Evolutionary conservation across 2,113 vertebrate species (phyloP).

Genomic region (Eretmochelys imbricata): DNA sequence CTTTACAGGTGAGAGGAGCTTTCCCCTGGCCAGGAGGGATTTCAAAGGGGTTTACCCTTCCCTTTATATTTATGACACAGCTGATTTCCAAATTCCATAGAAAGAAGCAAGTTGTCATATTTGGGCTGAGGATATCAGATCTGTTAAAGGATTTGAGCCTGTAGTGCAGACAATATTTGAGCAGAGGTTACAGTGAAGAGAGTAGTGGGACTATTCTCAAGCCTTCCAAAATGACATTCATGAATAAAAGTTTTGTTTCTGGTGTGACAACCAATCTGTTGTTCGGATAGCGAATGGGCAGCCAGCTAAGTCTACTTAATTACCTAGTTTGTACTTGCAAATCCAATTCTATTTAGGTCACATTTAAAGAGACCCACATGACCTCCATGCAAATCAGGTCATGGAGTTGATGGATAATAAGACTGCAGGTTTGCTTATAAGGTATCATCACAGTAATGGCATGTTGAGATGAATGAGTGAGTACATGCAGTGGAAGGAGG

Average conservation of each 20-base stretch:
- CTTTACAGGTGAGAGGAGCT: too few species aligned
- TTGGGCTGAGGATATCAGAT: background rate
- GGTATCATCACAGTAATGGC: background rate
- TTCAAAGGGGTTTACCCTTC: too few species aligned
- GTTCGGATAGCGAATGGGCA: background rate
- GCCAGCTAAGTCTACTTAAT: background rate
- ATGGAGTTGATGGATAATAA: background rate
- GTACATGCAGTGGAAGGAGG: background rate
- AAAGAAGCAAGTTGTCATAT: background rate
- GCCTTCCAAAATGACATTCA: background rate
- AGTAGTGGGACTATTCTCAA: background rate
- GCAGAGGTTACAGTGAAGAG: background rate
- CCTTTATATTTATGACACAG: too few species aligned
- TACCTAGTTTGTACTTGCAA: background rate
- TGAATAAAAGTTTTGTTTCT: background rate
- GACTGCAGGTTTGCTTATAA: background rate
- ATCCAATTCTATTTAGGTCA: background rate
- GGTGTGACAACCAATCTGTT: background rate
- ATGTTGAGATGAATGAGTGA: background rate
- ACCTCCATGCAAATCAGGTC: background rate
- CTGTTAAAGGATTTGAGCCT: background rate
- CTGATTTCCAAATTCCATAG: background rate
- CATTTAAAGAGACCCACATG: background rate
- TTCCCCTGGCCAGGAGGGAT: too few species aligned
- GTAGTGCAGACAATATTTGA: background rate